These are phyloP conservation scores for Schrankia costaestrigalis DNA, from an alignment of 2,888 invertebrate species.

Conservation along the genomic window DNA sequence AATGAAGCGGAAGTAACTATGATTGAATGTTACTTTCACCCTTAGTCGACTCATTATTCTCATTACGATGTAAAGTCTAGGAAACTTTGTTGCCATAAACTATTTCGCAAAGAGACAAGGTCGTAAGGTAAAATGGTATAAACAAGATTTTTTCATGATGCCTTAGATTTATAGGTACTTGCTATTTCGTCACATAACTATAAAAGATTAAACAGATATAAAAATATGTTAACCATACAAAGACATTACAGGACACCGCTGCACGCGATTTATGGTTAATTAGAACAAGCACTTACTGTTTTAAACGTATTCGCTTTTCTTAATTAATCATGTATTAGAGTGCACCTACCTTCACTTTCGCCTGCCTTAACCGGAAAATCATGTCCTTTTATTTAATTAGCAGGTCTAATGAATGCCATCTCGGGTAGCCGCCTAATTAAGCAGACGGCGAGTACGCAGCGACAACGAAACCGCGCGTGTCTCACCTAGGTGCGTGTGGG, in stretches of 20 bases:
- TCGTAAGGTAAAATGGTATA: too few species aligned
- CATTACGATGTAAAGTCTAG: too few species aligned
- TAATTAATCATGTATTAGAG: slow-evolving; percentile 54
- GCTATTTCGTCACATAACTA: neutral
- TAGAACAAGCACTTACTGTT: slow-evolving; percentile 37
- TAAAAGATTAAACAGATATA: slow-evolving; percentile 1
- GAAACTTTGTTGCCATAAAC: too few species aligned
- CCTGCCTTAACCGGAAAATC: slow-evolving; percentile 58
- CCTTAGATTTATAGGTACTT: neutral
- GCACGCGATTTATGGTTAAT: slow-evolving; percentile 39
- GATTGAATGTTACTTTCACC: too few species aligned
- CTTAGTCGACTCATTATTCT: too few species aligned
- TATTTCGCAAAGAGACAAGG: too few species aligned
- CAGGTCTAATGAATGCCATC: slow-evolving; percentile 66
- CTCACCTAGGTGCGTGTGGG: slow-evolving; percentile 27
- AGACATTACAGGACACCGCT: slow-evolving; percentile 15
- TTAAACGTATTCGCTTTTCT: slow-evolving; percentile 36
- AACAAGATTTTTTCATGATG: too few species aligned
- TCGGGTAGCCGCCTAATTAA: slow-evolving; percentile 61
- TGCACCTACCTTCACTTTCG: slow-evolving; percentile 59
- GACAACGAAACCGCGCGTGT: slow-evolving; percentile 36
- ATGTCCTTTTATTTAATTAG: slow-evolving; percentile 70
- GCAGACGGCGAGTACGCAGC: slow-evolving; percentile 29
- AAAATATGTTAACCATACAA: slow-evolving; percentile 6
- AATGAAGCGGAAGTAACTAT: too few species aligned